Conservation (phyloP, 1,140 invertebrate genomes). For the Procambarus clarkii region DNA sequence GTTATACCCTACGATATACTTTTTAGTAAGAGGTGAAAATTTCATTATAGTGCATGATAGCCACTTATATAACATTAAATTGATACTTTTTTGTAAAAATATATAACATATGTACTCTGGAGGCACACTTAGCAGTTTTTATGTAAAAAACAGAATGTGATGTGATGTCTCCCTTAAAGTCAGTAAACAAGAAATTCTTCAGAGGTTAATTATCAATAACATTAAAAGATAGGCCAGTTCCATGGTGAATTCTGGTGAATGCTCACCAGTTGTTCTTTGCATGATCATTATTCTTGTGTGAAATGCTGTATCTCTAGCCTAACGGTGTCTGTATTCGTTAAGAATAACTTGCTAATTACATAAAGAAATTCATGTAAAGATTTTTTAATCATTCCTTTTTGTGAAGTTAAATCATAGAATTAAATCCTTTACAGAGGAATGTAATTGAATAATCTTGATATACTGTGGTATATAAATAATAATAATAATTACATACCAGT, state of each 20-base stretch:
- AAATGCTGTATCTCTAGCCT: neutral
- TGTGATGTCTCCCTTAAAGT: neutral
- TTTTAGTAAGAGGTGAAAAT: neutral
- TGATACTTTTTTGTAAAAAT: neutral
- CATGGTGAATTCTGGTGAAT: neutral
- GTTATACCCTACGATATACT: neutral
- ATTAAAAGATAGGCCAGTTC: neutral
- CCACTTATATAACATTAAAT: too few relatives aligned
- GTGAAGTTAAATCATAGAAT: neutral
- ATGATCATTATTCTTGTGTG: neutral
- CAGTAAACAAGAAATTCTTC: neutral
- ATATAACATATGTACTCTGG: neutral
- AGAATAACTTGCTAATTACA: neutral
- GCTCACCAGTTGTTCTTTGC: neutral
- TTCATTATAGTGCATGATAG: neutral
- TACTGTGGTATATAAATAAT: too few relatives aligned
- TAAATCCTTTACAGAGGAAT: neutral
- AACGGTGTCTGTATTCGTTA: neutral
- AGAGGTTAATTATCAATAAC: too few relatives aligned
- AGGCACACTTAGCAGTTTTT: neutral
- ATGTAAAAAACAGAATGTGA: too few relatives aligned
- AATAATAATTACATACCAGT: too few relatives aligned
- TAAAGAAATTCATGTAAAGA: neutral
- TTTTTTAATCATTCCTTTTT: conserved; percentile 6
- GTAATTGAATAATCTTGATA: too few relatives aligned